These are phyloP conservation scores for Lichenostomus cassidix DNA, from an alignment of 2,113 vertebrate species.

Conservation along the genomic window DNA sequence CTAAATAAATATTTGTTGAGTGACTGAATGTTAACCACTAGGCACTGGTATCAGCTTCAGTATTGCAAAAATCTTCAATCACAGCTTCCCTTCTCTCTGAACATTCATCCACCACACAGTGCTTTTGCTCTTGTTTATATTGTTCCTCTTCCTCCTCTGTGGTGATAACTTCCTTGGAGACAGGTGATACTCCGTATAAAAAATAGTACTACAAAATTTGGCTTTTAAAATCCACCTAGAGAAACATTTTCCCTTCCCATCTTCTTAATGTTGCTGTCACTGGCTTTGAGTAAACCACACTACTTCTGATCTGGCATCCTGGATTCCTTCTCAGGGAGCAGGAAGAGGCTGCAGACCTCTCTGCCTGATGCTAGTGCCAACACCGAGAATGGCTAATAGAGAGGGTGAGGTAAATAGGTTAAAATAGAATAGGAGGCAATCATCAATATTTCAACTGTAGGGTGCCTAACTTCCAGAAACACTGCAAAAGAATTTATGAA, in stretches of 20 bases:
- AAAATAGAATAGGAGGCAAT: neutral
- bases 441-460: neutral
- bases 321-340: neutral
- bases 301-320: neutral
- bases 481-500: neutral
- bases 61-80: neutral
- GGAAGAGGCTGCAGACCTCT: neutral
- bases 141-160: neutral
- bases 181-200: neutral
- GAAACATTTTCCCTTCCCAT: neutral
- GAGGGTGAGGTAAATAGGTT: neutral
- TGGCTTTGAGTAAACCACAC: neutral
- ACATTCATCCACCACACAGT: neutral
- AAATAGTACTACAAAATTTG: neutral
- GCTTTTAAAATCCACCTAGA: neutral
- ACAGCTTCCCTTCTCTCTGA: neutral
- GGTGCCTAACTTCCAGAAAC: neutral
- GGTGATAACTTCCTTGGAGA: neutral
- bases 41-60: neutral
- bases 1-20: slow-evolving; percentile 43
- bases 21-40: slow-evolving; percentile 42
- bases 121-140: neutral
- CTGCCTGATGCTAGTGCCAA: fast-evolving
- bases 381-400: fast-evolving
- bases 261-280: neutral